phyloP scores from a whole-genome alignment of 2,888 invertebrate species.

The Hesperia comma region DNA sequence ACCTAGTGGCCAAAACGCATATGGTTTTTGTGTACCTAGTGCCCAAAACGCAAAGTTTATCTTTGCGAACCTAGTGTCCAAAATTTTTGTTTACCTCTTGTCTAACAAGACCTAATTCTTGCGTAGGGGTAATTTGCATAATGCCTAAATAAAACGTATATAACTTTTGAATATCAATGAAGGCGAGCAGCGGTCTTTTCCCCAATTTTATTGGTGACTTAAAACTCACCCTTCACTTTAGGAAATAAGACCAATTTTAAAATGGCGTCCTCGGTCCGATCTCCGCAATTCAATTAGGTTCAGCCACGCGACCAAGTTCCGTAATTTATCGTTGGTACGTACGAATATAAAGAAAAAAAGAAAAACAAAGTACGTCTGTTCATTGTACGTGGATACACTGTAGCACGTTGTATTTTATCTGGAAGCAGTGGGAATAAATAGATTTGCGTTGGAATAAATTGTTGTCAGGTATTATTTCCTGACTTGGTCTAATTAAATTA shows the following conservation, averaged over 20 bases:
- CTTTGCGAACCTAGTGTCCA: no score
- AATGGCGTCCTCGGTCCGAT: neutral
- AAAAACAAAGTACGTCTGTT: neutral
- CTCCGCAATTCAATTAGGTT: conserved; percentile 4
- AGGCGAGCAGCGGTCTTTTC: neutral
- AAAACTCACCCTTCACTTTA: conserved; percentile 4
- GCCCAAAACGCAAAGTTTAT: no score
- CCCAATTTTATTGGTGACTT: neutral
- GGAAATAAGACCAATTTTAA: neutral
- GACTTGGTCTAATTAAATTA: no score
- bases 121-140: no score
- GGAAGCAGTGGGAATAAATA: neutral
- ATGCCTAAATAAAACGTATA: no score
- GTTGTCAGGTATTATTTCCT: no score
- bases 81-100: no score
- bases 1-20: no score
- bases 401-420: neutral
- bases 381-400: neutral
- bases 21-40: no score
- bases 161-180: no score
- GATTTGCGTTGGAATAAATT: no score
- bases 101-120: no score
- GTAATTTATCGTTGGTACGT: conserved; percentile 6
- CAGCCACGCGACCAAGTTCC: conserved; percentile 1
- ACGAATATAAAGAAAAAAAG: neutral